Evolutionary conservation across 2,888 invertebrate genomes (phyloP), one percentile per base, ranked within the genome.

Genomic region (Ophonus ardosiacus): DNA sequence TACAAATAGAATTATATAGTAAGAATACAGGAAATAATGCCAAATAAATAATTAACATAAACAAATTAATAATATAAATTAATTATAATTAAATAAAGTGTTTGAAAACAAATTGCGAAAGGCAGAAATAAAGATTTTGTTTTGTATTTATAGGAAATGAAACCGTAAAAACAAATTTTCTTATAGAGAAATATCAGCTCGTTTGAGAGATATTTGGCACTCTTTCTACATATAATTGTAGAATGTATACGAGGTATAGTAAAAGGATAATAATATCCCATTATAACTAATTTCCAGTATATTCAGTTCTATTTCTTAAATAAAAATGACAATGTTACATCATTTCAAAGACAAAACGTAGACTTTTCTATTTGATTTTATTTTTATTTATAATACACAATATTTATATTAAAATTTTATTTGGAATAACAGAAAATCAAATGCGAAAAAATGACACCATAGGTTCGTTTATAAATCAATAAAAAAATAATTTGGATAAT

Each of bases 1-100:
- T 80, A 80, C 80, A 76, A 78, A 78, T 76, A 83, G 76, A 71
- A 83, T 40, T 83, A 84, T 84, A 78, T 63, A 61, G 68, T 84
- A 71, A 84, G 59, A 84, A 78, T 63, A 74, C 71, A 84, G 61
- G 63, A 76, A 84, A 43, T 83, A 21, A 74, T 59, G 76, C 57
- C 76, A 76, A 76, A 83, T 76, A 84, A 84, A 78, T 57, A 81
- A 80, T 24, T 80, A 82, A 74, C 71, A 83, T 74, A 38, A 74
- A 65, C 56, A 74, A 82, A 59, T 31, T 61, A 81, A 65, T 81
- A 68, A 82, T 74, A 82, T 74, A 59, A 59, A 82, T 82, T 71
- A 82, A 82, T 65, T 74, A 74, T 81, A 65, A 81, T 65, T 65
- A 65, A 81, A 65, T 81, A 68, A 81, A 74, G 43, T 68, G 68